Conservation (phyloP, 2,113 vertebrate genomes). For the Microtus oregoni region DNA sequence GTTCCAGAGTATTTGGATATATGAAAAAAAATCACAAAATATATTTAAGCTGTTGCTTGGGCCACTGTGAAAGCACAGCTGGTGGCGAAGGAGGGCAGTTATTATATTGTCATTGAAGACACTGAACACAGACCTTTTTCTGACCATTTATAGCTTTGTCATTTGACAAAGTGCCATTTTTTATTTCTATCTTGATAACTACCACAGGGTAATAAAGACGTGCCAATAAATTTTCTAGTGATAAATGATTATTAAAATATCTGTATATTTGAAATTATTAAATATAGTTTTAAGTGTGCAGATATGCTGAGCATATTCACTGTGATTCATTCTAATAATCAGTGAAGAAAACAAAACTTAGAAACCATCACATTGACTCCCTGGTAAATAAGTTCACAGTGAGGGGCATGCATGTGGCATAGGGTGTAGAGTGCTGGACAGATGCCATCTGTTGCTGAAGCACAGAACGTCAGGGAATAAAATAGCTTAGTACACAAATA, state of each 20-base stretch:
- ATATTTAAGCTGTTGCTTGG: slow-evolving; percentile 1
- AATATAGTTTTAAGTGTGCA: neutral
- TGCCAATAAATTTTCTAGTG: neutral
- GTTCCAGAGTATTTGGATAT: neutral
- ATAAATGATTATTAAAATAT: slow-evolving; percentile 33
- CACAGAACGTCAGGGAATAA: neutral
- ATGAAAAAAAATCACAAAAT: slow-evolving; percentile 14
- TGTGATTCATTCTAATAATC: neutral
- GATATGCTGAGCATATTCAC: neutral
- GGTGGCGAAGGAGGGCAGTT: neutral
- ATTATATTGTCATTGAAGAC: neutral
- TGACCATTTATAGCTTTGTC: neutral
- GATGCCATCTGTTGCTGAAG: slow-evolving; percentile 39
- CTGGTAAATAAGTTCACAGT: neutral
- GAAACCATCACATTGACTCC: neutral
- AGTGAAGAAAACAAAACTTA: slow-evolving; percentile 30
- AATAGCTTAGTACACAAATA: slow-evolving; percentile 17
- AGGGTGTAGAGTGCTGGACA: neutral
- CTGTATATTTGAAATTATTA: neutral
- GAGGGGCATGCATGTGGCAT: neutral
- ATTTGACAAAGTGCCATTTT: neutral
- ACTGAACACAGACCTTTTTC: neutral
- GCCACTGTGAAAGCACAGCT: neutral
- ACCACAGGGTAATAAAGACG: neutral
- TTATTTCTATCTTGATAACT: slow-evolving; percentile 11